Evolutionary conservation across 2,888 invertebrate genomes (phyloP), one percentile per base, ranked within the genome.

Genomic region (Luperina nickerlii): DNA sequence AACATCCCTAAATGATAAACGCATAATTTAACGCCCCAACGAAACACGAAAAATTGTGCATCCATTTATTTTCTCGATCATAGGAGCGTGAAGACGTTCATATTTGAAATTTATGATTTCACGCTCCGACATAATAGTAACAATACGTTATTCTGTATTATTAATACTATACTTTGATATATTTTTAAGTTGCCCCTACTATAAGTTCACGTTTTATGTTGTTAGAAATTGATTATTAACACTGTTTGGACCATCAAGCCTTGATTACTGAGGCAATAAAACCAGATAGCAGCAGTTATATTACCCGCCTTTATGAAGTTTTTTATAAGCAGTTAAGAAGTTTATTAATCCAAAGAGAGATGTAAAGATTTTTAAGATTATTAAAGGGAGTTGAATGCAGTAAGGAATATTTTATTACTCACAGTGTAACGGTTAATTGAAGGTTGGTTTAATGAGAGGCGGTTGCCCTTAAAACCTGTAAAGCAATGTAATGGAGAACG

Each of bases 1-100:
- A 96, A 96, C 96, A 96, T 95, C 95, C 95, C 95, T 95, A 96
- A 96, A 96, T 96, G 96, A 96, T 96, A 95, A 96, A 96, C 95
- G 95, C 94, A 95, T 95, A 95, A 96, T 96, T 96, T 96, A 96
- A 95, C 95, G 95, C 95, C 93, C 92, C 93, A 92, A 89, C 90
- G 94, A 93, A 94, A 95, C 92, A 93, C 92, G 94, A 96, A 95
- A 95, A 95, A 95, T 95, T 95, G 95, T 94, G 93, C 94, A 94
- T 91, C 92, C 92, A 94, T 95, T 94, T 95, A 95, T 95, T 95
- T 94, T 92, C 93, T 92, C 92, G 93, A 94, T 95, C 94, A 94
- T 92, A 93, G 90, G 90, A 93, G 91, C 94, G 93, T 93, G 93
- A 95, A 95, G 94, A 94, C 92, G 92, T 92, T 93, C 92, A 91